Evolutionary conservation across 1,140 invertebrate species (phyloP), one percentile per base, ranked within the genome.

Genomic region (Drosophila tristis): DNA sequence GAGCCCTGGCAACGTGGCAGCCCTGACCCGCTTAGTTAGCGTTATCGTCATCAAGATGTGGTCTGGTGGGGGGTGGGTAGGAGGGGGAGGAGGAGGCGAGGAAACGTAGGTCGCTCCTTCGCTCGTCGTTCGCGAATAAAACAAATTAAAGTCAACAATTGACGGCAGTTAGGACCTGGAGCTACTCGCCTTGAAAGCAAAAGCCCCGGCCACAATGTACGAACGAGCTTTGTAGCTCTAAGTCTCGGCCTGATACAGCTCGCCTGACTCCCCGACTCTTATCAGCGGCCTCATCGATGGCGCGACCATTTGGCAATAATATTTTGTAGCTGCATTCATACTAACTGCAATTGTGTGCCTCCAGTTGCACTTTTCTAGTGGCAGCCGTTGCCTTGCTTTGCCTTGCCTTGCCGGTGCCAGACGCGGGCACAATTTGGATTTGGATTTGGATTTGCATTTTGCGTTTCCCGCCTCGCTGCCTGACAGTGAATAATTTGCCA

Each of bases 401-500:
- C 55, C 25, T 8, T 13, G 23, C 44, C 47, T 43, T 66, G 49
- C 23, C 61, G 26, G 8, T 31, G 15, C 23, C 44, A 25, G 63
- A 49, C 54, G 26, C 31, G 8, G 29, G 5, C 29, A 53, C 50
- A 5, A 2, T 13, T 57, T 16, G 39, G 25, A 56, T 68, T 67
- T 66, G 66, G 55, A 68, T 71, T 76, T 74, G 63, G 44, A 68
- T 82, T 80, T 75, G 70, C 70, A 59, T 77, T 81, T 76, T 62
- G 43, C 71, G 57, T 55, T 47, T 48, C 56, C 62, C 53, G 48
- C 11, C 25, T 48, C 31, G 31, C 65, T 65, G 84, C 75, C 79
- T 89, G 84, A 89, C 84, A 89, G 79, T 89, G 84, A 89, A 89
- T 89, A 89, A 89, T 89, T 89, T 87, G 78, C 70, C 75, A 89